Evolutionary conservation across 2,113 vertebrate species (phyloP).

Genomic region (Micronycteris hirsuta): DNA sequence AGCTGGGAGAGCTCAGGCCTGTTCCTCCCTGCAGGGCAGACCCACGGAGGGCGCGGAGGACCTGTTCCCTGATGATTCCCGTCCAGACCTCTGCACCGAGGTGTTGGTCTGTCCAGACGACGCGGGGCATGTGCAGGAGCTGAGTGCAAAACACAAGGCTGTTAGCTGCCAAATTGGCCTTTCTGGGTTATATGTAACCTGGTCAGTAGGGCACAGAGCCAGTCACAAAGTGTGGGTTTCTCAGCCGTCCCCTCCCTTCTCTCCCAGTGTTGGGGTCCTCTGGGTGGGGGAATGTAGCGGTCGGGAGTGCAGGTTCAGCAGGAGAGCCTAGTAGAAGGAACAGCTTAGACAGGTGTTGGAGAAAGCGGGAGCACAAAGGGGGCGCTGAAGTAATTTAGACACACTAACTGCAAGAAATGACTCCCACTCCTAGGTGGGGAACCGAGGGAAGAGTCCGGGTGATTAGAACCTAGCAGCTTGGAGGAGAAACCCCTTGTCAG

Average conservation of each 20-base stretch:
- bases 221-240: background rate
- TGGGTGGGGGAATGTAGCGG: background rate
- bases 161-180: background rate
- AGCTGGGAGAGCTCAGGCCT: background rate
- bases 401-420: background rate
- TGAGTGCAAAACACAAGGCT: background rate
- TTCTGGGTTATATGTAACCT: background rate
- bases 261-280: too few relatives aligned
- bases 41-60: accelerated
- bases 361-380: background rate
- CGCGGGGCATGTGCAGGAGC: background rate
- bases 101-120: background rate
- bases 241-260: background rate
- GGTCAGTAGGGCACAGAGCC: background rate
- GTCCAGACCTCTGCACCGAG: background rate
- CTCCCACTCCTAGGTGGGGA: background rate
- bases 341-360: background rate
- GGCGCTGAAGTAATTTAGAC: background rate
- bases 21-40: background rate
- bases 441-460: background rate
- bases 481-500: background rate
- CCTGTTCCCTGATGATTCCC: background rate
- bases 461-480: background rate
- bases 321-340: background rate
- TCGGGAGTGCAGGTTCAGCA: background rate